Evolutionary conservation across 23 tunicate genomes (phyloP).

Genomic region (Trididemnum miniatum): DNA sequence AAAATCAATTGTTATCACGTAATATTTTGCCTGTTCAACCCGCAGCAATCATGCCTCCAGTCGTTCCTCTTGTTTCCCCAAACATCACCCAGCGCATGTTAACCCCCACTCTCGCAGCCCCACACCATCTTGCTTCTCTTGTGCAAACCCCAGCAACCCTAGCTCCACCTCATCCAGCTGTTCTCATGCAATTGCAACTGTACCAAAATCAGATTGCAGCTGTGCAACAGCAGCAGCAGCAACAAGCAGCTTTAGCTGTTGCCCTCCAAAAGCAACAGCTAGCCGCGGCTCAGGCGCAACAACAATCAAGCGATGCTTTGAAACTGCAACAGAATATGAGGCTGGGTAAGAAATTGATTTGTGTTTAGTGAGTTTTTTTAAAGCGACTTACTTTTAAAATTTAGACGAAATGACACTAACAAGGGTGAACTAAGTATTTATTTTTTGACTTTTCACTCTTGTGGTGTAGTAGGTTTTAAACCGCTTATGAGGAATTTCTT

Average conservation of each 20-base stretch:
- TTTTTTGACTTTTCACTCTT: too few relatives aligned
- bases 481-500: too few relatives aligned
- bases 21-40: conserved; percentile 33
- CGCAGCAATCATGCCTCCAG: conserved; percentile 38
- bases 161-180: conserved; percentile 37
- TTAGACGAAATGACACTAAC: too few relatives aligned
- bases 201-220: conserved; percentile 32
- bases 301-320: conserved; percentile 21
- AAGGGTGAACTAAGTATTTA: too few relatives aligned
- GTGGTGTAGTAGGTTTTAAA: too few relatives aligned
- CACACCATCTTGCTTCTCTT: conserved; percentile 43
- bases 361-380: not conserved
- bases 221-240: conserved; percentile 74
- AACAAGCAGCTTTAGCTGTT: conserved; percentile 20
- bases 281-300: conserved; percentile 45
- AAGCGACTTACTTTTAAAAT: too few relatives aligned
- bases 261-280: conserved; percentile 53
- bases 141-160: conserved; percentile 45
- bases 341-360: conserved; percentile 36
- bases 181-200: conserved; percentile 64
- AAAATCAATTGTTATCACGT: conserved; percentile 10
- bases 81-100: conserved; percentile 34
- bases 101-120: conserved; percentile 29
- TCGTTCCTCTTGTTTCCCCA: conserved; percentile 43
- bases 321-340: conserved; percentile 47